Conservation (phyloP, 2,888 invertebrate species). For the Hipparchia semele region DNA sequence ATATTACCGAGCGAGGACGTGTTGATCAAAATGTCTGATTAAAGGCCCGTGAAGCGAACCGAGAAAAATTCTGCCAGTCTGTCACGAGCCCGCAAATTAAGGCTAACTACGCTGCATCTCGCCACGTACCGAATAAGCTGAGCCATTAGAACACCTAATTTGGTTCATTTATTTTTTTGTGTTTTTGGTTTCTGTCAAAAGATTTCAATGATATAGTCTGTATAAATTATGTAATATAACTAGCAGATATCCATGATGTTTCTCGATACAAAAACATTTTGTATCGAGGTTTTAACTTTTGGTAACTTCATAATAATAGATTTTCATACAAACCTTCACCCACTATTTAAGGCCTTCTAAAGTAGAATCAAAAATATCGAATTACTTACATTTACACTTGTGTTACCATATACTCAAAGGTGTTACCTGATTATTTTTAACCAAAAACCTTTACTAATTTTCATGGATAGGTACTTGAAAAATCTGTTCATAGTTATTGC, state of each 20-base stretch:
- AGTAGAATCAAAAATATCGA: no score
- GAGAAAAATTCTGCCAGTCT: constrained; percentile 56
- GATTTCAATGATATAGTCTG: no score
- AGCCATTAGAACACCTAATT: constrained; percentile 23
- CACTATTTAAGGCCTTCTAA: background rate
- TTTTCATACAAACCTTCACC: background rate
- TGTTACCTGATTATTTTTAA: no score
- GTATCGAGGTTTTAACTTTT: no score
- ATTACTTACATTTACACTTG: no score
- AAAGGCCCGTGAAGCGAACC: constrained; percentile 65
- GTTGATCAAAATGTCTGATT: constrained; percentile 81
- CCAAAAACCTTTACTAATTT: no score
- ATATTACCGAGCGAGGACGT: constrained; percentile 81
- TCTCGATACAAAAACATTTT: no score
- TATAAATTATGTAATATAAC: no score
- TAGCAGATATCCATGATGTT: no score
- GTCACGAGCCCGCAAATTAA: constrained; percentile 43
- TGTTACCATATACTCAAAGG: no score
- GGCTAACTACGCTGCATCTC: constrained; percentile 36
- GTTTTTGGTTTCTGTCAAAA: background rate
- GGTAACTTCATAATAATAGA: no score
- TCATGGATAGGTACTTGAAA: no score
- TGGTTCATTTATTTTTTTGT: background rate
- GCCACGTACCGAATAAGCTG: constrained; percentile 18
- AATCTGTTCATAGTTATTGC: background rate